These are phyloP conservation scores for Gouania willdenowi DNA, from an alignment of 2,797 vertebrate species.

Conservation along the genomic window DNA sequence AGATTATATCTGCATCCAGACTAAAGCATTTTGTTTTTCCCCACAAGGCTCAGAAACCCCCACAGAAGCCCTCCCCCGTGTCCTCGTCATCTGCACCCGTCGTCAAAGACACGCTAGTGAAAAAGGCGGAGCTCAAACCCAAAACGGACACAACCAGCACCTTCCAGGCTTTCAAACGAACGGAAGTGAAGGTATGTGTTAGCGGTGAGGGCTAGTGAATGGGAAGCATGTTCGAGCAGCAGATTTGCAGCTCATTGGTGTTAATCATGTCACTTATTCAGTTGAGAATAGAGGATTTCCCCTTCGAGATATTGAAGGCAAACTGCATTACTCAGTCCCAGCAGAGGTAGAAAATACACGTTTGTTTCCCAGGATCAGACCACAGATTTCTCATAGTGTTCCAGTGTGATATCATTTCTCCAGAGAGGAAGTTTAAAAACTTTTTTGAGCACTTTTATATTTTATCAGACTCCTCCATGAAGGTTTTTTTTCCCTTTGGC, in stretches of 20 bases:
- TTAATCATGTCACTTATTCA: too few relatives aligned
- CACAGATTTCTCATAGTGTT: neutral
- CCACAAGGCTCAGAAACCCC: slow-evolving; percentile 90
- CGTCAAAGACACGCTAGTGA: slow-evolving; percentile 91
- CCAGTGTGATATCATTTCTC: neutral
- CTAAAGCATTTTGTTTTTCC: slow-evolving; percentile 1
- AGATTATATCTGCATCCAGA: neutral
- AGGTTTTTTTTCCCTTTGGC: slow-evolving; percentile 18
- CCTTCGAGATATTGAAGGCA: neutral
- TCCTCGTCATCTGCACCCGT: slow-evolving; percentile 83
- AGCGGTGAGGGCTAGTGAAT: too few relatives aligned
- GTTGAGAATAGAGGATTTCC: neutral
- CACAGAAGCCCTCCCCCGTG: slow-evolving; percentile 87
- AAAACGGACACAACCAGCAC: slow-evolving; percentile 86
- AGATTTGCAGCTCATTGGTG: neutral
- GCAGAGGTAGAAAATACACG: slow-evolving; percentile 4
- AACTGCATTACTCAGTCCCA: neutral
- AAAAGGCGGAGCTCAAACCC: slow-evolving; percentile 90
- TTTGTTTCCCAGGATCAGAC: neutral
- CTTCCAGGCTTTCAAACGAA: slow-evolving; percentile 95
- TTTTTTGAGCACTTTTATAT: neutral
- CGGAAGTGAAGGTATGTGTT: slow-evolving; percentile 89
- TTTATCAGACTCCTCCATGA: slow-evolving; percentile 3
- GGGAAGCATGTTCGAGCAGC: neutral
- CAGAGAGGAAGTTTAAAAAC: slow-evolving; percentile 9